Conservation (phyloP, 2,113 vertebrate species). For the Pontoporia blainvillei region DNA sequence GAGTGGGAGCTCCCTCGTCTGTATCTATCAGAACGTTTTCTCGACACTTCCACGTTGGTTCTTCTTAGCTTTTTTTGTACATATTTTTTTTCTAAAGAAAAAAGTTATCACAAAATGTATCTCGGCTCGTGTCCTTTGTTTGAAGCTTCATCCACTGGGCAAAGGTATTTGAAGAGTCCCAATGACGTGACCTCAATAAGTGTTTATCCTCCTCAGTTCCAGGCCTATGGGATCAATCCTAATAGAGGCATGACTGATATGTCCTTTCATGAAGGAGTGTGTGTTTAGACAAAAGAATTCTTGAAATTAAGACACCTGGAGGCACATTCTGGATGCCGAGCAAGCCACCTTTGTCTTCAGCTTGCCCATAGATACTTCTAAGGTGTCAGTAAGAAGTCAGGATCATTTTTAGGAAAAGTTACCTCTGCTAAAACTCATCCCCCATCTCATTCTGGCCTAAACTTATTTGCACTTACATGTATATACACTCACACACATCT, state of each 20-base stretch:
- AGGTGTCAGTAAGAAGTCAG: neutral
- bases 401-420: neutral
- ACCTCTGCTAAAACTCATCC: neutral
- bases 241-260: neutral
- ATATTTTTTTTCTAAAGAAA: constrained; percentile 81
- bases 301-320: neutral
- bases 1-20: constrained; percentile 75
- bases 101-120: constrained; percentile 72
- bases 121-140: constrained; percentile 71
- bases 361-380: neutral
- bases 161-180: neutral
- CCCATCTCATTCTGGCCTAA: neutral
- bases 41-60: constrained; percentile 77
- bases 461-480: neutral
- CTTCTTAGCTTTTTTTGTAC: constrained; percentile 82
- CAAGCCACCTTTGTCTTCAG: neutral
- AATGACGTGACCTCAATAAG: neutral
- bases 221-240: neutral
- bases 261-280: neutral
- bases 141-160: neutral
- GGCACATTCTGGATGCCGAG: neutral
- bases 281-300: neutral
- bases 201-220: neutral
- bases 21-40: constrained; percentile 81
- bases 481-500: neutral